phyloP scores from a whole-genome alignment of 1,140 invertebrate species.

The Zaprionus ornatus region DNA sequence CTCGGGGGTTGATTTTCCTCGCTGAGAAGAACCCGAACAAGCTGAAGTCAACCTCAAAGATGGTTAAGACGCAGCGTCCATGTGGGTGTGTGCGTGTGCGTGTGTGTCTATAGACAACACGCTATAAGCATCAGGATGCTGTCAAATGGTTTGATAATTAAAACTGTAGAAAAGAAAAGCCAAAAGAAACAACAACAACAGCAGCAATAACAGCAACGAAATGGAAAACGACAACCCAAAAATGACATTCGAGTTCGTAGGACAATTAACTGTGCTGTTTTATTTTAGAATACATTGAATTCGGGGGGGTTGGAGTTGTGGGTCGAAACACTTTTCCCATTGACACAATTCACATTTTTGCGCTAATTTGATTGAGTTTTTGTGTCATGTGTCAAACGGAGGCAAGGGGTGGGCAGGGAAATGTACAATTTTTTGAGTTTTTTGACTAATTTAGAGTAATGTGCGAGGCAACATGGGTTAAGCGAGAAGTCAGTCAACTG shows the following conservation, averaged over 20 bases:
- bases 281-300: not conserved
- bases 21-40: conserved; percentile 5
- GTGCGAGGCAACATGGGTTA: conserved; percentile 45
- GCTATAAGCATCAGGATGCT: conserved; percentile 75
- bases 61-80: conserved; percentile 54
- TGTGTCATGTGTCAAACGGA: conserved; percentile 65
- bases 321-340: not conserved
- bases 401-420: not conserved
- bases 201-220: conserved; percentile 20
- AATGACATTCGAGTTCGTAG: conserved; percentile 43
- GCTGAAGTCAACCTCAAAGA: conserved; percentile 46
- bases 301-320: not conserved
- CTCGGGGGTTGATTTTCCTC: conserved; percentile 64
- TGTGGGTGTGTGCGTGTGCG: conserved; percentile 5
- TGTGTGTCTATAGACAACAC: conserved; percentile 54
- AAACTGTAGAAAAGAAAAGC: conserved; percentile 41
- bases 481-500: conserved; percentile 37
- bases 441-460: conserved; percentile 29
- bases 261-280: conserved; percentile 4
- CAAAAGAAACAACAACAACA: conserved; percentile 1
- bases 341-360: conserved; percentile 38
- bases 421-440: conserved; percentile 39
- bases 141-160: conserved; percentile 78
- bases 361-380: conserved; percentile 78
- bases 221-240: conserved; percentile 22